Base-by-base conservation (phyloP, 2,888 invertebrate genomes). In the Campoplex nolae region DNA sequence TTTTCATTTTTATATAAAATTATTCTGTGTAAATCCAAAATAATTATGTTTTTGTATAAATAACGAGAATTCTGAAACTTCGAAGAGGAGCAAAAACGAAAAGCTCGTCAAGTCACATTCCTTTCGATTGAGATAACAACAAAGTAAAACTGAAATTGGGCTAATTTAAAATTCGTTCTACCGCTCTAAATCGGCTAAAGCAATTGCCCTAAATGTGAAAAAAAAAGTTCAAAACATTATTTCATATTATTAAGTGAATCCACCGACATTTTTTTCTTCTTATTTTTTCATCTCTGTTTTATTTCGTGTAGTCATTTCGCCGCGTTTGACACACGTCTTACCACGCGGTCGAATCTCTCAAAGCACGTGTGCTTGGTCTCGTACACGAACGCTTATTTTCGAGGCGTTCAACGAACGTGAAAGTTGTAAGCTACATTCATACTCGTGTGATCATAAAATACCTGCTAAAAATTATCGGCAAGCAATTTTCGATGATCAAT, bases 361-460 rank as follows among this genome's bases (percentile, higher is more conserved):
- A 77, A 67, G 56, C 54, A 35, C 54, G 73, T 48, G 67, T 51
- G 35, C 62, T 77, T 9, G 35, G 35, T 23, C 13, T 32, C 32
- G 48, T 35, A 51, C 48, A 67, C n/a, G 28, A 48, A 32, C 32
- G 35, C 51, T 62, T 51, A 38, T 58, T 65, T 65, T 48, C 45
- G 11, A 45, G 35, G 18, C 71, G 7, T 71, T 35, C 35, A n/a
- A 73, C 45, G 71, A 80, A 62, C 71, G 80, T 80, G 80, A 80
- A 80, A 80, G 80, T 80, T 80, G 68, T 70, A 70, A 79, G 45
- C 48, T 7, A 71, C 71, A 71, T 79, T 79, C n/a, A 65, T 54
- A 23, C 51, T 56, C 62, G 45, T 18, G 23, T 56, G 23, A 42
- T 73, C 71, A 48, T 58, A 38, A 73, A 48, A 45, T 23, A 65